Conservation (phyloP, 1,140 invertebrate genomes). For the Drosophila malerkotliana region DNA sequence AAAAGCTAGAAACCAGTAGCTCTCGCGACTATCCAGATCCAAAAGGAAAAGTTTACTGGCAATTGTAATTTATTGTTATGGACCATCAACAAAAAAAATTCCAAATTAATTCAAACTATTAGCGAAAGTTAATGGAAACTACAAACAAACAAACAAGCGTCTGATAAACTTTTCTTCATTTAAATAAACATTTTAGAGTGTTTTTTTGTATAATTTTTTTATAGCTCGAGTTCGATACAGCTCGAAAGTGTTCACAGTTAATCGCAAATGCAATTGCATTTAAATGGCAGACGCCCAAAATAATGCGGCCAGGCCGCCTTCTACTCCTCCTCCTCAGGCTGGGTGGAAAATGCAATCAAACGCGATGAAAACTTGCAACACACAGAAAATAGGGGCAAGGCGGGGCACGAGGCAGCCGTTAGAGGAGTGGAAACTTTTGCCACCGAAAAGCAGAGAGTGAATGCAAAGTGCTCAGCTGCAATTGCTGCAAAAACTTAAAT, state of each 20-base stretch:
- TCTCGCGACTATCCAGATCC: background rate
- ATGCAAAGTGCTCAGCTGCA: constrained; percentile 43
- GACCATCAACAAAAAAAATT: background rate
- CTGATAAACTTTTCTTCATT: constrained; percentile 1
- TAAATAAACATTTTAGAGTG: constrained; percentile 19
- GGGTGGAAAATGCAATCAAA: constrained; percentile 20
- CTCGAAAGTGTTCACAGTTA: constrained; percentile 19
- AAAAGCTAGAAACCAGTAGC: background rate
- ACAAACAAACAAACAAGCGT: no score
- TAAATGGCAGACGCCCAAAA: constrained; percentile 9
- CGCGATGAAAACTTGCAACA: constrained; percentile 12
- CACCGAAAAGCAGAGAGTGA: background rate
- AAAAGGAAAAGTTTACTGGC: background rate
- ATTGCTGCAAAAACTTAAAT: constrained; percentile 68
- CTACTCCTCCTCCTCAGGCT: no score
- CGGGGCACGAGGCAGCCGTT: background rate
- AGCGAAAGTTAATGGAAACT: constrained; percentile 3
- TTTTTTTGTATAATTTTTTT: background rate
- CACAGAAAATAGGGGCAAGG: constrained; percentile 1
- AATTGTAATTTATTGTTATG: constrained; percentile 1
- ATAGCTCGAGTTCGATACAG: background rate
- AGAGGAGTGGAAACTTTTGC: constrained; percentile 8
- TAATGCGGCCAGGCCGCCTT: no score
- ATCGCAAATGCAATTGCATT: constrained; percentile 30
- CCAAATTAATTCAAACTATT: background rate